Evolutionary conservation across 2,888 invertebrate genomes (phyloP).

Genomic region (Scaptomyza reducta): DNA sequence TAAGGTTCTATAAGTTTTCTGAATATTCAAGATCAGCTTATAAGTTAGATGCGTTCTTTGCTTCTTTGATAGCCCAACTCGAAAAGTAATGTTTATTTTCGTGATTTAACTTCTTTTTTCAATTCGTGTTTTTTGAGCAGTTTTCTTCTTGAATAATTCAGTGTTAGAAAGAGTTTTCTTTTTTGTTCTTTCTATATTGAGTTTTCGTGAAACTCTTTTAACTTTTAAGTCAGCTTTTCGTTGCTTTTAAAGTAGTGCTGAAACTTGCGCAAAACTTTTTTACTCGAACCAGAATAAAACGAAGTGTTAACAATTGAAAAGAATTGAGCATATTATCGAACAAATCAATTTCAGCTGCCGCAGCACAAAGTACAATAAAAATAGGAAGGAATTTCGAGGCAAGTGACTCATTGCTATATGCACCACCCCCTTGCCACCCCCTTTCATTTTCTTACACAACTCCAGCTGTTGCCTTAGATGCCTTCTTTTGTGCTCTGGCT

Average conservation of each 20-base stretch:
- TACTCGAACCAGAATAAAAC: background rate
- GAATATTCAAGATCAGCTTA: no score
- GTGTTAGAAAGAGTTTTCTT: background rate
- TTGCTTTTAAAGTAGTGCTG: background rate
- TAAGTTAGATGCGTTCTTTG: background rate
- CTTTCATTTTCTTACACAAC: no score
- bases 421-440: background rate
- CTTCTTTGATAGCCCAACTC: no score
- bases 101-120: background rate
- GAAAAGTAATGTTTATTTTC: background rate
- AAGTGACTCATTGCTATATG: slow-evolving; percentile 40
- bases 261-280: background rate
- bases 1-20: no score
- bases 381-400: background rate
- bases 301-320: slow-evolving; percentile 1
- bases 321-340: slow-evolving; percentile 2
- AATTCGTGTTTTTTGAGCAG: slow-evolving; percentile 2
- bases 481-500: slow-evolving; percentile 29
- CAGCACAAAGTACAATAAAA: background rate
- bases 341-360: slow-evolving; percentile 4
- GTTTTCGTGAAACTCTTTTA: background rate
- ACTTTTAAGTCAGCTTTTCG: background rate
- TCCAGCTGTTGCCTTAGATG: slow-evolving; percentile 51
- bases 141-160: slow-evolving; percentile 2
- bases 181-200: background rate